Evolutionary conservation across 2,113 vertebrate genomes (phyloP).

Genomic region (Malurus alboscapulatus): DNA sequence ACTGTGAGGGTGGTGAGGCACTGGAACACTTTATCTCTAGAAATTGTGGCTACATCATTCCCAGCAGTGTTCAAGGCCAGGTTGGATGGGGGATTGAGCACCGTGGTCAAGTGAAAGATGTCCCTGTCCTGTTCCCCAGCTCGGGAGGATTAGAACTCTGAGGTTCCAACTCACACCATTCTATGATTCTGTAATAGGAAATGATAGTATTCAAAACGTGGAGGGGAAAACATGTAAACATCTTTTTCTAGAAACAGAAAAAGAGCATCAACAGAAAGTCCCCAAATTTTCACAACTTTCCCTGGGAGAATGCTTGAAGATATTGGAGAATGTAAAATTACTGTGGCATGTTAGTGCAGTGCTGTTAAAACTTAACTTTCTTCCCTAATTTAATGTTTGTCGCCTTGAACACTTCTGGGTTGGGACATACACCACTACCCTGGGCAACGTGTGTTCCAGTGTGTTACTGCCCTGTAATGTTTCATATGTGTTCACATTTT

Average conservation of each 20-base stretch:
- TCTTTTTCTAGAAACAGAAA: neutral
- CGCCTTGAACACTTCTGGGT: neutral
- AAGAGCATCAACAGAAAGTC: neutral
- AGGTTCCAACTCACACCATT: neutral
- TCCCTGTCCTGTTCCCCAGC: neutral
- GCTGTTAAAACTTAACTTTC: neutral
- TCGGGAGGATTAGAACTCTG: neutral
- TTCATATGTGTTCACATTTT: neutral
- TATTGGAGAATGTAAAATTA: neutral
- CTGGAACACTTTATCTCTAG: neutral
- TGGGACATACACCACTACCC: neutral
- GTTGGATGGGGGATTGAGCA: neutral
- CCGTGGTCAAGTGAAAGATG: neutral
- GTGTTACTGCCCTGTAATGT: neutral
- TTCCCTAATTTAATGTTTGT: neutral
- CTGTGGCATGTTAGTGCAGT: accelerated
- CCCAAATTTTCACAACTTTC: neutral
- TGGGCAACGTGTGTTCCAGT: neutral
- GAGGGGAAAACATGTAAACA: neutral
- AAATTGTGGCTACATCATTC: neutral
- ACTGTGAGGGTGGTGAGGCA: neutral
- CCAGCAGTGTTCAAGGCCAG: neutral
- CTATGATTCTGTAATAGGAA: neutral
- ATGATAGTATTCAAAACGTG: neutral
- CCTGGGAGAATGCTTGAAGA: neutral